phyloP scores from a whole-genome alignment of 2,888 invertebrate species.

The Ypsolopha sequella region DNA sequence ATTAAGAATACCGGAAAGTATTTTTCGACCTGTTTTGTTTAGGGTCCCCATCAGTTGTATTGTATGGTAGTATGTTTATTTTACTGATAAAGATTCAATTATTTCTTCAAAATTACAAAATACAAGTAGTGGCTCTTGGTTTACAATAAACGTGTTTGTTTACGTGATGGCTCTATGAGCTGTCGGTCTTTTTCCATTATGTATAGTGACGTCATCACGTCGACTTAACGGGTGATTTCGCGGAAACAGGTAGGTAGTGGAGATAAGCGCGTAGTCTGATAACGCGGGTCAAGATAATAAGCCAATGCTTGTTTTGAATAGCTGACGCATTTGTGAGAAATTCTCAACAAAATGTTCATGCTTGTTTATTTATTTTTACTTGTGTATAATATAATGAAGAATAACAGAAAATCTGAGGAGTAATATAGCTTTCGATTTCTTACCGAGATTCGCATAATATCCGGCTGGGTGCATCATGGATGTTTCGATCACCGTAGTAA shows the following conservation, averaged over 20 bases:
- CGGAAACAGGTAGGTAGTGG: conserved; percentile 10
- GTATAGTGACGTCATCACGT: conserved; percentile 13
- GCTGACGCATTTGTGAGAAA: background rate
- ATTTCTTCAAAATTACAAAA: background rate
- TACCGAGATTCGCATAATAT: conserved; percentile 68
- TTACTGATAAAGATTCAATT: background rate
- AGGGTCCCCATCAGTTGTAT: no score
- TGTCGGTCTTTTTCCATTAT: background rate
- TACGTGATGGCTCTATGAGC: background rate
- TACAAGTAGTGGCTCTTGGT: no score
- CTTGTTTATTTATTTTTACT: background rate
- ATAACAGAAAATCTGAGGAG: background rate
- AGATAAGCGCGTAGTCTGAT: background rate
- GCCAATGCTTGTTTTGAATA: background rate
- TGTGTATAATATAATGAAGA: background rate
- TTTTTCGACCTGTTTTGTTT: no score
- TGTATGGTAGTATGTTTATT: no score
- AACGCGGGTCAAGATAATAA: conserved; percentile 3
- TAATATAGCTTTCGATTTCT: conserved; percentile 19
- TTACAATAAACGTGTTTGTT: no score
- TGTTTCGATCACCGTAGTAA: conserved; percentile 49
- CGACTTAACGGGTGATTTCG: conserved; percentile 15
- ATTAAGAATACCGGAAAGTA: no score
- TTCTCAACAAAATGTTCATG: background rate
- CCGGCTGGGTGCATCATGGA: conserved; percentile 64